Percentiles rank a stretch among this genome's conserved stretches.
Evolutionary conservation across 2,113 vertebrate species (phyloP).

Genomic region (Numenius arquata): DNA sequence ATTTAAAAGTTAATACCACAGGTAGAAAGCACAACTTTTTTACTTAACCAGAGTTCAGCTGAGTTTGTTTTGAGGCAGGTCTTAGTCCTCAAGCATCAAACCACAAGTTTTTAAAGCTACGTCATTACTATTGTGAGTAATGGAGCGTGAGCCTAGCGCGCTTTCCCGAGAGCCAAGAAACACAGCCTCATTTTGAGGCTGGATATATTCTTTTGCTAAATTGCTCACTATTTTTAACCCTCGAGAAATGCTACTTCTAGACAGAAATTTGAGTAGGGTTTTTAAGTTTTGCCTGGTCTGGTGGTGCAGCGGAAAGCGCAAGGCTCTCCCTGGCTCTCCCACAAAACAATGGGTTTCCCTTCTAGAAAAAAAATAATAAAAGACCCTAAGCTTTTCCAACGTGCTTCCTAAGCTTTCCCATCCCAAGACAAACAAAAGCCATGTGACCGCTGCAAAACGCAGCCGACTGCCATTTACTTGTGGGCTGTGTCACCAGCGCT

Average conservation of each 20-base stretch:
- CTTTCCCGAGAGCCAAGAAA: constrained; percentile 9
- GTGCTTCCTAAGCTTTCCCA: constrained; percentile 17
- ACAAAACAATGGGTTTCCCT: constrained; percentile 52
- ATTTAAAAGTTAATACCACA: not conserved
- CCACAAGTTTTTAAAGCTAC: not conserved
- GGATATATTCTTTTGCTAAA: not conserved
- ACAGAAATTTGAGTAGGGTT: not conserved
- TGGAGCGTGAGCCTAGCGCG: not conserved
- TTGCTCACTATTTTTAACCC: constrained; percentile 38
- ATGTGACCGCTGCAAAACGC: not conserved
- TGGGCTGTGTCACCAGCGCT: not conserved
- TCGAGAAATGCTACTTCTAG: not conserved
- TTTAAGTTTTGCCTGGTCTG: not conserved
- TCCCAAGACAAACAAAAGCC: constrained; percentile 9
- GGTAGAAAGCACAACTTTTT: not conserved
- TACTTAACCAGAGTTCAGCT: not conserved
- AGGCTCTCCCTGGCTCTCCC: not conserved
- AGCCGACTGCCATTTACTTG: not conserved
- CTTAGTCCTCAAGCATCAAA: not conserved
- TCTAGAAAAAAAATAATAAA: not conserved
- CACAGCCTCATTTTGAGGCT: not conserved
- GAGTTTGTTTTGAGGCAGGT: not conserved
- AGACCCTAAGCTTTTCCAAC: constrained; percentile 42
- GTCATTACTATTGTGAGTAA: not conserved
- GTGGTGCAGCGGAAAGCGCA: not conserved